phyloP scores from a whole-genome alignment of 2,888 invertebrate genomes.

The Hydriomena furcata region DNA sequence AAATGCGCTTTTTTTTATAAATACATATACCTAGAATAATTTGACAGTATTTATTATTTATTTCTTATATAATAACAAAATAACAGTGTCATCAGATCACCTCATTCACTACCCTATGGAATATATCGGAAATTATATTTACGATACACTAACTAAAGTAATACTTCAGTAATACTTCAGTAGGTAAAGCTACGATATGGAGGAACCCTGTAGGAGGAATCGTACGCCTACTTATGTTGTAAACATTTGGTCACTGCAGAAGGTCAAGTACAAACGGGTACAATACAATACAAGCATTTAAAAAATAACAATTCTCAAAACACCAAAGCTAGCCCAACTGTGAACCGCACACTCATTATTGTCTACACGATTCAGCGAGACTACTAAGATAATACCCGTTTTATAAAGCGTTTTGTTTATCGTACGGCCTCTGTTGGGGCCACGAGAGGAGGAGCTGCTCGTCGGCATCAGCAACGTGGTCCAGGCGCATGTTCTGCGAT shows the following conservation, averaged over 20 bases:
- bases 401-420: conserved; percentile 70
- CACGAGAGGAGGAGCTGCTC: conserved; percentile 83
- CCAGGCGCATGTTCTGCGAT: conserved; percentile 56
- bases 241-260: conserved; percentile 76
- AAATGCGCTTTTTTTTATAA: not conserved
- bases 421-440: conserved; percentile 67
- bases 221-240: conserved; percentile 68
- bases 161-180: conserved; percentile 80
- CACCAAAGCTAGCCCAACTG: conserved; percentile 63
- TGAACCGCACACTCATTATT: conserved; percentile 68
- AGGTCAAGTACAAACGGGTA: conserved; percentile 61
- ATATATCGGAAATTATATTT: conserved; percentile 69
- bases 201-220: conserved; percentile 81
- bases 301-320: conserved; percentile 62
- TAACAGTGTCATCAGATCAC: conserved; percentile 45
- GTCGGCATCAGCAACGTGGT: conserved; percentile 68
- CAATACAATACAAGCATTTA: conserved; percentile 63
- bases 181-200: conserved; percentile 82
- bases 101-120: conserved; percentile 66
- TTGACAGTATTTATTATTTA: not conserved
- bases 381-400: conserved; percentile 62
- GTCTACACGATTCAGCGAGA: conserved; percentile 58
- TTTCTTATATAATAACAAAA: conserved; percentile 1
- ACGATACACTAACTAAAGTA: conserved; percentile 73
- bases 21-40: not conserved